Evolutionary conservation across 23 tunicate genomes (phyloP).

Genomic region (Styela clava): DNA sequence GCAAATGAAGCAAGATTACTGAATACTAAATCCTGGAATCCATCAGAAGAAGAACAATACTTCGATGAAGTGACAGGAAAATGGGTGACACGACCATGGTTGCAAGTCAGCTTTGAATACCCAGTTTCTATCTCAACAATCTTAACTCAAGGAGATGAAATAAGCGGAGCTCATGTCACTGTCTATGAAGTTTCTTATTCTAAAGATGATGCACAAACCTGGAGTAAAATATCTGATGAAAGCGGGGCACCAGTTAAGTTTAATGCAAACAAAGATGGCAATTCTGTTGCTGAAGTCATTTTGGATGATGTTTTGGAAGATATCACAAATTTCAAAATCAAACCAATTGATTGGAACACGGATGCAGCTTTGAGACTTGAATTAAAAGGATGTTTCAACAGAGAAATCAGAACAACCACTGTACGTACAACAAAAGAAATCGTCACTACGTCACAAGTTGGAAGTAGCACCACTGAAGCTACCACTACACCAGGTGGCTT

Average conservation of each 20-base stretch:
- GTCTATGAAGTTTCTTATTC: constrained; percentile 37
- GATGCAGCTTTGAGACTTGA: constrained; percentile 58
- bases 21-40: constrained; percentile 41
- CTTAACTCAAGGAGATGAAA: constrained; percentile 40
- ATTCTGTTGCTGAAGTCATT: not conserved
- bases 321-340: constrained; percentile 35
- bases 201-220: constrained; percentile 14
- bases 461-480: not conserved
- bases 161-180: constrained; percentile 21
- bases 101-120: constrained; percentile 48
- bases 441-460: constrained; percentile 18
- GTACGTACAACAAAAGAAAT: constrained; percentile 33
- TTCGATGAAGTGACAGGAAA: constrained; percentile 1
- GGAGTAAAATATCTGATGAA: constrained; percentile 16
- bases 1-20: constrained; percentile 39
- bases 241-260: constrained; percentile 26
- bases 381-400: constrained; percentile 49
- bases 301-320: constrained; percentile 23
- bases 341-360: constrained; percentile 33
- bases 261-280: constrained; percentile 16
- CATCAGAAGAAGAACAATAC: constrained; percentile 29
- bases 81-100: constrained; percentile 47
- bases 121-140: constrained; percentile 55
- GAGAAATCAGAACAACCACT: constrained; percentile 47
- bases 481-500: constrained; percentile 14